These are phyloP conservation scores for Euphonia xanthogaster DNA, from an alignment of 2,797 vertebrate genomes.

Conservation along the genomic window DNA sequence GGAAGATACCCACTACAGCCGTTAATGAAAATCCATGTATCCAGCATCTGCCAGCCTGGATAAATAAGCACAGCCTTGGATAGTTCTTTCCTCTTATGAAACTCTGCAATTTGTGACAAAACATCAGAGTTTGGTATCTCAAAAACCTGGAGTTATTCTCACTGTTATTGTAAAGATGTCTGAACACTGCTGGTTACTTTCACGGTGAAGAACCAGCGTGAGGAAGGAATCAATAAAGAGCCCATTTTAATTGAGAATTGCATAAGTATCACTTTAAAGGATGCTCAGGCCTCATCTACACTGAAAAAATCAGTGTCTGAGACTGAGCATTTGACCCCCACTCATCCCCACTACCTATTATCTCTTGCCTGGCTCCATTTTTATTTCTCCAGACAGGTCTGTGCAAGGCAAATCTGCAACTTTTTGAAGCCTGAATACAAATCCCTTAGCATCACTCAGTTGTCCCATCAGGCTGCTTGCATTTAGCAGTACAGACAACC, in stretches of 20 bases:
- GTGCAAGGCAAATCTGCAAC: not conserved
- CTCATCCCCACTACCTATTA: not conserved
- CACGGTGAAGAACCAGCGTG: not conserved
- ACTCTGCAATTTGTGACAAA: not conserved
- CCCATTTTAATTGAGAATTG: not conserved
- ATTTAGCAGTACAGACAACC: not conserved
- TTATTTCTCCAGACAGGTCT: not conserved
- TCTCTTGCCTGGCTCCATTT: not conserved
- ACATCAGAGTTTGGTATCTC: not conserved
- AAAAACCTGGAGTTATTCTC: not conserved
- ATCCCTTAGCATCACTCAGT: not conserved
- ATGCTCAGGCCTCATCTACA: not conserved
- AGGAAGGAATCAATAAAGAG: not conserved
- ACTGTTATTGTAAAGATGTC: not conserved
- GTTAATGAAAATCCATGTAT: not conserved
- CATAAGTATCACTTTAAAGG: not conserved
- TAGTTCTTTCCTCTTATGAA: not conserved
- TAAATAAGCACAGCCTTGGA: not conserved
- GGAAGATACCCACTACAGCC: not conserved
- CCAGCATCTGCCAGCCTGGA: not conserved
- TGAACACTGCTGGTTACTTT: not conserved
- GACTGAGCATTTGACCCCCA: not conserved
- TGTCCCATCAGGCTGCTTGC: not conserved
- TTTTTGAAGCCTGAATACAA: not conserved
- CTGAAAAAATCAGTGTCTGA: not conserved